Base-by-base conservation (phyloP, 2,797 vertebrate genomes). In the Anabacerthia variegaticeps region DNA sequence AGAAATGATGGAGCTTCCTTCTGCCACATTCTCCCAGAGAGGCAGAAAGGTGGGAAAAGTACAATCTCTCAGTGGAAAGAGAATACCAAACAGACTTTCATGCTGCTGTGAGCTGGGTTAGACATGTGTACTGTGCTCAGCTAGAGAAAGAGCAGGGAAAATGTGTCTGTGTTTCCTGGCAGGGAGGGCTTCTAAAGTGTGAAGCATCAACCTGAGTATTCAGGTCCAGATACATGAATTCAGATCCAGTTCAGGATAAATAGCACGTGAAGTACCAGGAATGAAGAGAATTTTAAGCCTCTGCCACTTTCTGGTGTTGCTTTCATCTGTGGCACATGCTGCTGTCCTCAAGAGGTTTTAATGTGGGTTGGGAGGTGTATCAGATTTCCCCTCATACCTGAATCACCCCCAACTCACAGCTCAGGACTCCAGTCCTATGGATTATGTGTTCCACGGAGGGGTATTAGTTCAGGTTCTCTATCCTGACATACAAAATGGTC, bases 141-240 rank as follows among this genome's bases (percentile, higher is more conserved):
- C 48, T 34, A 61, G 32, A 80, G 23, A 89, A 20, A 88, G 34
- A 51, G 27, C 18, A 39, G 44, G 54, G 37, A 44, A 63, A 86
- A 73, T 0, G 14, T 11, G 10, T 73, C 36, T 59, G 16, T 43
- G 61, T 27, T 78, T 68, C 39, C 55, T 92, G 32, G 58, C 9
- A 49, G 41, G 6, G 14, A 0, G 0, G 14, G 7, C 14, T 92
- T 72, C 51, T 71, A 7, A 61, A 68, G 17, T 0, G 1, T 43
- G 27, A 78, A 69, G 43, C 62, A 46, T 65, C 58, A 86, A 54
- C 37, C 22, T 8, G 16, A 73, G 20, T 44, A 27, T 51, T 78
- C 28, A 24, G 37, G 39, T 43, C 75, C 10, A 11, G 36, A 48
- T 19, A 26, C 3, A 18, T 9, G 7, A 82, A 61, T 39, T 82